Percentiles rank a stretch among this genome's conserved stretches.
Conservation (phyloP, 1,140 invertebrate species). For the Lerema accius region DNA sequence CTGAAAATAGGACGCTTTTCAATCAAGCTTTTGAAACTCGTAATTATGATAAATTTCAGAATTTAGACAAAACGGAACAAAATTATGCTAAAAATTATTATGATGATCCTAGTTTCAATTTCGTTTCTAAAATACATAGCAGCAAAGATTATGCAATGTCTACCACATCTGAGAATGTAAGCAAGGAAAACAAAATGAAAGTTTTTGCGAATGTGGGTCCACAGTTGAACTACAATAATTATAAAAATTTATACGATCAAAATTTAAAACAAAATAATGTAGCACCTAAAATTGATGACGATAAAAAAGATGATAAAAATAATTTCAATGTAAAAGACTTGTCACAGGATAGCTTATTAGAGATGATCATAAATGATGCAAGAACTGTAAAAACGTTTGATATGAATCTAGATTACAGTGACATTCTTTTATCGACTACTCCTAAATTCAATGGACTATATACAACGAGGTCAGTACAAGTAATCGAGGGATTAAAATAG, state of each 20-base stretch:
- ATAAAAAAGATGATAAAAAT: conserved; percentile 1
- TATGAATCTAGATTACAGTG: conserved; percentile 30
- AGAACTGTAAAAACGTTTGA: conserved; percentile 21
- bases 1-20: conserved; percentile 4
- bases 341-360: conserved; percentile 12
- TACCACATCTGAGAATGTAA: background rate
- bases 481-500: background rate
- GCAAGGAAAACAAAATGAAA: background rate
- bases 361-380: conserved; percentile 6
- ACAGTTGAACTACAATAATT: background rate
- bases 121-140: conserved; percentile 15
- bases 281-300: background rate
- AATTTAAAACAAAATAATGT: background rate
- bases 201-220: background rate
- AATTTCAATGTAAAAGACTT: conserved; percentile 1
- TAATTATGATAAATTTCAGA: background rate
- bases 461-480: conserved; percentile 31
- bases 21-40: conserved; percentile 9
- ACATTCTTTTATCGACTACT: conserved; percentile 29
- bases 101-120: conserved; percentile 15
- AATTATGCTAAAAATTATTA: background rate
- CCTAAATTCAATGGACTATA: background rate
- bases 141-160: background rate
- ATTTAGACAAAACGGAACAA: background rate
- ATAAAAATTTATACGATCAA: conserved; percentile 1